phyloP scores from a whole-genome alignment of 1,140 invertebrate genomes.

The Propsilocerus akamusi region DNA sequence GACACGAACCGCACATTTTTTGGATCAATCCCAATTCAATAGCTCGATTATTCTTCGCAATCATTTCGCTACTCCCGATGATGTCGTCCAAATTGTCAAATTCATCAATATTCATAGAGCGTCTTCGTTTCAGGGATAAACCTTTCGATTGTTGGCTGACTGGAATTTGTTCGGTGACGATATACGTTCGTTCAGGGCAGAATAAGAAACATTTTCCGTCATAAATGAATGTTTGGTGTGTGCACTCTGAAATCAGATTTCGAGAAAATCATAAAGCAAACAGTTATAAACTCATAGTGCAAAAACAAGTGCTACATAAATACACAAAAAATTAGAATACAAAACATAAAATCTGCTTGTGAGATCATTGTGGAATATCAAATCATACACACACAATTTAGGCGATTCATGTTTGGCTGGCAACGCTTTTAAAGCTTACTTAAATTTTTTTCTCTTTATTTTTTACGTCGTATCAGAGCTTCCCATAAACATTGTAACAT shows the following conservation, averaged over 20 bases:
- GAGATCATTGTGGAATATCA: not conserved
- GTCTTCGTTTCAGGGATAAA: conserved; percentile 2
- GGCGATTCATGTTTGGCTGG: not conserved
- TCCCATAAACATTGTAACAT: too few species aligned
- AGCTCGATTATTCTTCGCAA: conserved; percentile 8
- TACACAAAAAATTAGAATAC: not conserved
- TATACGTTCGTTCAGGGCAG: conserved; percentile 15
- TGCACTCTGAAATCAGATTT: conserved; percentile 19
- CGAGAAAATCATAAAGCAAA: too few species aligned
- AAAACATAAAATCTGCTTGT: conserved; percentile 1
- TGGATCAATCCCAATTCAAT: conserved; percentile 11
- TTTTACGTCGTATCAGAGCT: too few species aligned
- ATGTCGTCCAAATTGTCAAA: conserved; percentile 8
- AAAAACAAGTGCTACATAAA: conserved; percentile 3
- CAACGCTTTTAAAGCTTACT: too few species aligned
- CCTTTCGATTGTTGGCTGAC: not conserved
- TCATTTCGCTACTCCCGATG: conserved; percentile 10
- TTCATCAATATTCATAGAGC: conserved; percentile 7
- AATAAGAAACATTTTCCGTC: conserved; percentile 14
- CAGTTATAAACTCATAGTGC: too few species aligned
- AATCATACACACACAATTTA: not conserved
- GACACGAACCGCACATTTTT: conserved; percentile 12
- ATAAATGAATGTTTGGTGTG: conserved; percentile 12
- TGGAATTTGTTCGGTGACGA: not conserved
- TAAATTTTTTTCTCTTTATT: too few species aligned